Percentiles rank a stretch among this genome's conserved stretches.
Conservation (phyloP, 2,113 vertebrate genomes). For the Poeciliopsis occidentalis region DNA sequence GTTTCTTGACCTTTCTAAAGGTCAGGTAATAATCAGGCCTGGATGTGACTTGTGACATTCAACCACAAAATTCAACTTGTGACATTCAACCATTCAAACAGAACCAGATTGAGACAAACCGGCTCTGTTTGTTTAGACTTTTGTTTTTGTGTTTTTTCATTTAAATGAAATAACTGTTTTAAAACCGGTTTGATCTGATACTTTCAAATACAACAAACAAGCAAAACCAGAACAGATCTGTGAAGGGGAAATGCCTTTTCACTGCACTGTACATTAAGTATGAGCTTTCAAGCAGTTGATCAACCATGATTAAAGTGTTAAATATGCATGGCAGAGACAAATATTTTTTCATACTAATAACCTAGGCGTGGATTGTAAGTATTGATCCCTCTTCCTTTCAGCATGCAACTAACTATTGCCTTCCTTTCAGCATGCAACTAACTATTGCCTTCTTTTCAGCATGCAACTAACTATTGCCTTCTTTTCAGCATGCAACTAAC, state of each 20-base stretch:
- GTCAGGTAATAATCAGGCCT: not conserved
- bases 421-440: slow-evolving; percentile 52
- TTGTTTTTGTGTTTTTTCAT: too few species aligned
- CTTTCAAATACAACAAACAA: not conserved
- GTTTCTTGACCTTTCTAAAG: not conserved
- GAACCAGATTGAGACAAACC: too few species aligned
- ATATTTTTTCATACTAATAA: slow-evolving; percentile 33
- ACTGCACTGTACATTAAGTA: slow-evolving; percentile 7
- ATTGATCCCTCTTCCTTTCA: slow-evolving; percentile 39
- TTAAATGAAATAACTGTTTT: not conserved
- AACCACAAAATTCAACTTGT: not conserved
- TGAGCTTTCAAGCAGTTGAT: slow-evolving; percentile 10
- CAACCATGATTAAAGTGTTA: slow-evolving; percentile 2
- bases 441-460: slow-evolving; percentile 33
- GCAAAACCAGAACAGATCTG: not conserved
- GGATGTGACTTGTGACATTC: not conserved
- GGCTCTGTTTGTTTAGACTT: too few species aligned
- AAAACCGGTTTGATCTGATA: not conserved
- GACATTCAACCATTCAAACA: not conserved
- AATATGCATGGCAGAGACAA: slow-evolving; percentile 62
- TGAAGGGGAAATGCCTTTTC: not conserved
- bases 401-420: slow-evolving; percentile 35
- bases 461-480: slow-evolving; percentile 33
- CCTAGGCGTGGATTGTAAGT: slow-evolving; percentile 21
- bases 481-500: slow-evolving; percentile 42